These are phyloP conservation scores for Pygoscelis antarcticus DNA, from an alignment of 2,113 vertebrate genomes.

Conservation along the genomic window DNA sequence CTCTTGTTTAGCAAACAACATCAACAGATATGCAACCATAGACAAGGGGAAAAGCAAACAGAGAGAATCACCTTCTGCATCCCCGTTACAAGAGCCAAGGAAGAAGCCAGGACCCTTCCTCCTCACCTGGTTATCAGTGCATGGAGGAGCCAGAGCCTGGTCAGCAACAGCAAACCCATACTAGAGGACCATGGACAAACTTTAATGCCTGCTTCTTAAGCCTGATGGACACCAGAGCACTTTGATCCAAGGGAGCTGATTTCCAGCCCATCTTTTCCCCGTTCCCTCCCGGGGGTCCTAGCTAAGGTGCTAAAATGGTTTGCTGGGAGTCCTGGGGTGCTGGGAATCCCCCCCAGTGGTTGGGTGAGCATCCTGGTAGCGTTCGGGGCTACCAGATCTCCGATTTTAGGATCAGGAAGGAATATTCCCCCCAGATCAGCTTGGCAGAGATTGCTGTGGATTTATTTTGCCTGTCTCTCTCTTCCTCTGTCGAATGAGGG, in stretches of 20 bases:
- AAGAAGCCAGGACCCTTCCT: background rate
- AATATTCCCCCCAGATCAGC: background rate
- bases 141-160: background rate
- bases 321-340: background rate
- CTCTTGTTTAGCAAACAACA: constrained; percentile 62
- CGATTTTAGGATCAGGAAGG: background rate
- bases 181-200: background rate
- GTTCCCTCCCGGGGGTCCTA: background rate
- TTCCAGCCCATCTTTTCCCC: background rate
- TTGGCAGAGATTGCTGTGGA: background rate
- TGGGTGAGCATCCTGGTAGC: background rate
- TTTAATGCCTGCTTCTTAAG: background rate
- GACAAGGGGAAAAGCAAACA: background rate
- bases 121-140: background rate
- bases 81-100: background rate
- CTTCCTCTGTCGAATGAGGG: background rate
- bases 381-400: background rate
- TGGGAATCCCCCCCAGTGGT: background rate
- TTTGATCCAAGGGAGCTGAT: background rate
- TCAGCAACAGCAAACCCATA: background rate
- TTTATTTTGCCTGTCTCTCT: background rate
- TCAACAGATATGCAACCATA: background rate
- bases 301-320: background rate
- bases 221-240: background rate
- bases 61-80: background rate